Evolutionary conservation across 2,797 vertebrate species (phyloP), one percentile per base, ranked within the genome.

Genomic region (Melanogrammus aeglefinus): DNA sequence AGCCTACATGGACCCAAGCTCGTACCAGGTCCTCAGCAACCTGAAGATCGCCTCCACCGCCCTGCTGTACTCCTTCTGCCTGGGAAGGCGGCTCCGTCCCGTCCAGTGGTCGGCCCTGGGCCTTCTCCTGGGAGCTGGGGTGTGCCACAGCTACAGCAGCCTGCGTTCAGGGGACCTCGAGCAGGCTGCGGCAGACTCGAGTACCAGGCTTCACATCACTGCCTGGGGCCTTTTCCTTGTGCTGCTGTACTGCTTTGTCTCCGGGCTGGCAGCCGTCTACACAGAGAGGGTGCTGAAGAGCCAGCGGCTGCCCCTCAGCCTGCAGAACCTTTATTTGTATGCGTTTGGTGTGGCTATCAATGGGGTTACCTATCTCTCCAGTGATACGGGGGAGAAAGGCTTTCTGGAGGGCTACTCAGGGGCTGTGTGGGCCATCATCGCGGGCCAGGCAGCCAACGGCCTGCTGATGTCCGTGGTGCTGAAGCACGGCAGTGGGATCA

Each of bases 241-340:
- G 24, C 36, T 90, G 0, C 71, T 96, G 0, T 97, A 98, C 88
- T 97, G 96, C 88, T 84, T 94, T 39, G 90, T 97, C 36, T 98
- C 97, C 0, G 97, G 97, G 57, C 87, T 98, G 82, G 96, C 97
- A 0, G 97, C 97, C 0, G 96, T 97, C 79, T 98, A 97, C 90
- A 98, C 96, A 0, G 97, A 99, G 89, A 92, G 86, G 78, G 85
- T 96, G 79, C 92, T 98, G 79, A 99, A 99, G 82, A 92, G 92
- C 51, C 97, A 98, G 87, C 91, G 79, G 0, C 91, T 98, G 81
- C 96, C 97, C 0, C 94, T 99, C 69, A 95, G 94, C 80, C 85
- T 98, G 44, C 97, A 99, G 92, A 99, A 99, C 89, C 73, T 97
- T 71, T 98, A 97, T 88, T 94, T 99, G 27, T 99, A 99, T 57